Evolutionary conservation across 92 coral and sea anemone genomes (phyloP), one percentile per base, ranked within the genome.

Genomic region (Hydrozoanthus gracilis): DNA sequence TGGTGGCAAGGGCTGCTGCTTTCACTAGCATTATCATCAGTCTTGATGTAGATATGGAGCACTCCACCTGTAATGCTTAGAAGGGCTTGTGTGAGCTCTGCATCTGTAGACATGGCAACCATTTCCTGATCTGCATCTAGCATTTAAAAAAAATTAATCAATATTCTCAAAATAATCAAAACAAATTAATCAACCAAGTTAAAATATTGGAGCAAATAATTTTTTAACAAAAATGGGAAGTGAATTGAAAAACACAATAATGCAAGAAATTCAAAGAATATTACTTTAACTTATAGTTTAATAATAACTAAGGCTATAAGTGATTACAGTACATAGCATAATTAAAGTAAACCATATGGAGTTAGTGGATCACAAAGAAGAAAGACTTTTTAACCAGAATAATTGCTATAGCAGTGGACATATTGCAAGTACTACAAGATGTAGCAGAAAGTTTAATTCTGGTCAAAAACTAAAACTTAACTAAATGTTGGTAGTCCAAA

Each of bases 81-180:
- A 44, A 90, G 51, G 11, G 95, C 95, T 70, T 87, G 92, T 27
- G 83, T 44, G 60, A 93, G 66, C 56, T 93, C 95, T 47, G 90
- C 93, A 60, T 90, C 95, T 49, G 88, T 93, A 44, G 95, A 90
- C 44, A 93, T 72, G n/a, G 49, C 75, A 51, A 91, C 77, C 35
- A 69, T 49, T 48, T 93, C 92, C 8, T 86, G 78, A 35, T 93
- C 95, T 64, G 88, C 89, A 62, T 93, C 95, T 83, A 15, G 15
- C 15, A 58, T 11, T 58, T 70, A 7, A 14, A 44, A 70, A 70
- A 70, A 16, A 20, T 18, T 52, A 52, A 52, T 6, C 11, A 54
- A 54, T 54, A 2, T 3, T 13, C 11, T 6, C 60, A 54, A 0
- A 13, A 13, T 8, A 54, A 3, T 54, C 60, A 54, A 54, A 52